phyloP scores from a whole-genome alignment of 2,113 vertebrate species.

The Cichladusa arquata region DNA sequence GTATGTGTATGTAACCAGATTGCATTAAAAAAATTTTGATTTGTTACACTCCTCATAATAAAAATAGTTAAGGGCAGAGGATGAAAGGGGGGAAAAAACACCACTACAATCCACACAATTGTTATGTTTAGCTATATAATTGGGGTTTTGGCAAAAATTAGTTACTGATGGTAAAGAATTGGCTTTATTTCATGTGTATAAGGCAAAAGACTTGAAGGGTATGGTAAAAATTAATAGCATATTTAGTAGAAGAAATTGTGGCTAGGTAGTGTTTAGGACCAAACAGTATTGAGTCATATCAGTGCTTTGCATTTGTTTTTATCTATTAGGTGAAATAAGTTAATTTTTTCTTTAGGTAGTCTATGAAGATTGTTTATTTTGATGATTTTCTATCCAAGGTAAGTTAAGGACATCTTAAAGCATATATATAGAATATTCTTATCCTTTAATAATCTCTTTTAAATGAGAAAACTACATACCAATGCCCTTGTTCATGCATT shows the following conservation, averaged over 20 bases:
- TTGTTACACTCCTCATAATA: neutral
- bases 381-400: neutral
- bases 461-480: neutral
- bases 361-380: neutral
- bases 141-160: neutral
- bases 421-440: neutral
- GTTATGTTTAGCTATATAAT: neutral
- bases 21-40: neutral
- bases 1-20: neutral
- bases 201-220: neutral
- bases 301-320: neutral
- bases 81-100: accelerated
- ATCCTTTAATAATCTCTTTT: neutral
- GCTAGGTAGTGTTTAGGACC: neutral
- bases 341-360: neutral
- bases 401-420: neutral
- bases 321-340: neutral
- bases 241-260: neutral
- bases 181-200: neutral
- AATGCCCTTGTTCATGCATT: neutral
- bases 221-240: neutral
- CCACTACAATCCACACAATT: neutral
- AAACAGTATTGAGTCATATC: neutral
- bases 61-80: neutral
- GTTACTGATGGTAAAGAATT: neutral